Evolutionary conservation across 1,140 invertebrate species (phyloP).

Genomic region (Pachyrhynchus sulphureomaculatus): DNA sequence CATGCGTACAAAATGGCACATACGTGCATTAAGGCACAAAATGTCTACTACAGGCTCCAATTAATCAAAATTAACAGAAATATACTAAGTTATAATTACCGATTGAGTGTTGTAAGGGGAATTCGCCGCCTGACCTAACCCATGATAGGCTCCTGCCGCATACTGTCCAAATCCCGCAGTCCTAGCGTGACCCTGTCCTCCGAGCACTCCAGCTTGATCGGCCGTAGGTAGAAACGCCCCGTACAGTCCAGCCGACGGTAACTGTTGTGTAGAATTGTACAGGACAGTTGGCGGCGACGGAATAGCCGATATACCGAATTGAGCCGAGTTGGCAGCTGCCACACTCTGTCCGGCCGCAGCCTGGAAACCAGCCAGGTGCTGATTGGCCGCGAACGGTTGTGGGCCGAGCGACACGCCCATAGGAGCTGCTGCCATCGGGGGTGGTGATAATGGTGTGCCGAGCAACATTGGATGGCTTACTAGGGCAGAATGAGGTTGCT

Average conservation of each 20-base stretch:
- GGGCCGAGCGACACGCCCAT: slow-evolving; percentile 47
- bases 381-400: slow-evolving; percentile 52
- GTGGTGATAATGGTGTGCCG: slow-evolving; percentile 61
- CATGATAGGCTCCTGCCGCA: slow-evolving; percentile 55
- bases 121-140: slow-evolving; percentile 53
- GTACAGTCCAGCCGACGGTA: slow-evolving; percentile 62
- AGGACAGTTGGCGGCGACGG: slow-evolving; percentile 79
- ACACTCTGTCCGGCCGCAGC: slow-evolving; percentile 33
- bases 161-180: slow-evolving; percentile 62
- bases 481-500: slow-evolving; percentile 45
- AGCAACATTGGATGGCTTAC: slow-evolving; percentile 58
- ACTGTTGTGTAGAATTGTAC: slow-evolving; percentile 72
- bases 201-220: slow-evolving; percentile 55
- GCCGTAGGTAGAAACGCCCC: slow-evolving; percentile 64
- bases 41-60: not conserved
- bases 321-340: slow-evolving; percentile 46
- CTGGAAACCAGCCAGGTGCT: slow-evolving; percentile 60
- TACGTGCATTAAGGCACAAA: no score
- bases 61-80: not conserved
- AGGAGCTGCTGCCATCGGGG: slow-evolving; percentile 55
- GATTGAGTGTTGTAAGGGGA: slow-evolving; percentile 69
- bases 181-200: slow-evolving; percentile 60
- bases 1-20: no score
- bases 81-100: no score
- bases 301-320: slow-evolving; percentile 77